A percentile compares a stretch with the other conserved stretches of the same genome.
Conservation (phyloP, 2,888 invertebrate species). For the Clitarchus hookeri region DNA sequence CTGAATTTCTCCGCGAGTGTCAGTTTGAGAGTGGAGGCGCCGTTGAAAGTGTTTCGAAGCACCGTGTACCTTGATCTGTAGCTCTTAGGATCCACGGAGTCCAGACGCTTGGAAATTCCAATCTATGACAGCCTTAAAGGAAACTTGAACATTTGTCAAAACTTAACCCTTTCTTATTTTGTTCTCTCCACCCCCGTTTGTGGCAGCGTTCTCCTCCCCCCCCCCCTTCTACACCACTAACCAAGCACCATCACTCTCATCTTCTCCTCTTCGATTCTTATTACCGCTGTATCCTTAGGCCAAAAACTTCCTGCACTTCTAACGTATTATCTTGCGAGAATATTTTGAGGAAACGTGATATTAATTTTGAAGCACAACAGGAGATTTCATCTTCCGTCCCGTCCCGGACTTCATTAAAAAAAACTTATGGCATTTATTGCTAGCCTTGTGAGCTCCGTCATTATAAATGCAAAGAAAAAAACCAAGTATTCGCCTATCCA, state of each 20-base stretch:
- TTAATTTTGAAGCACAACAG: not conserved
- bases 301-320: not conserved
- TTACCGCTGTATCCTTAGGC: not conserved
- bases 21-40: too few relatives aligned
- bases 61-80: not conserved
- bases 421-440: constrained; percentile 3
- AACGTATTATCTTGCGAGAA: not conserved
- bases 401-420: not conserved
- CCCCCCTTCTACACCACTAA: not conserved
- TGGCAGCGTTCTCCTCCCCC: not conserved
- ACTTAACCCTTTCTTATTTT: constrained; percentile 14
- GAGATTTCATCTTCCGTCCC: not conserved
- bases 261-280: constrained; percentile 10
- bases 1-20: too few relatives aligned
- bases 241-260: not conserved
- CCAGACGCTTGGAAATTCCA: constrained; percentile 8
- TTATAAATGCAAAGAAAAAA: not conserved
- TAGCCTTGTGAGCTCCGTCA: not conserved
- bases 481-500: too few relatives aligned
- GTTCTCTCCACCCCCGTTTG: constrained; percentile 5
- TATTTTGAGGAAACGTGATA: constrained; percentile 14
- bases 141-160: constrained; percentile 14
- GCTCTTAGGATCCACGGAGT: constrained; percentile 5
- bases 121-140: constrained; percentile 8
- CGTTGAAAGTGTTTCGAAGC: not conserved